A percentile compares a stretch with the other conserved stretches of the same genome.
Conservation (phyloP, 2,113 vertebrate genomes). For the Aldabrachelys gigantea region DNA sequence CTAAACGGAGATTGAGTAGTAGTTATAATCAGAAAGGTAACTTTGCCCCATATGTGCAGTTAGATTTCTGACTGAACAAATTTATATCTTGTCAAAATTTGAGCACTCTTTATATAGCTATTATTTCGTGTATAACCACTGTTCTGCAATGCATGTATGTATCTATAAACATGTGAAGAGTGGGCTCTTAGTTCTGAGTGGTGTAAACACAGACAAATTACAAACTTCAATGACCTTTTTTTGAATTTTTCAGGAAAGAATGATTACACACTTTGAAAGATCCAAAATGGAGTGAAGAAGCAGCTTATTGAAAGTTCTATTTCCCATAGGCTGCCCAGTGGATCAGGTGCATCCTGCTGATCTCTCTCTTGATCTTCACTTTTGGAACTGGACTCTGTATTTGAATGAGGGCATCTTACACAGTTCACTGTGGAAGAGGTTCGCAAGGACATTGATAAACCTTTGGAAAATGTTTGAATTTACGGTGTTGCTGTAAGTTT, state of each 20-base stretch:
- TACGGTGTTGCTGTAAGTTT: constrained; percentile 74
- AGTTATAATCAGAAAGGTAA: background rate
- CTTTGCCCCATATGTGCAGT: background rate
- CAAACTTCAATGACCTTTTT: background rate
- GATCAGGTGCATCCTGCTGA: constrained; percentile 70
- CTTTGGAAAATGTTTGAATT: constrained; percentile 70
- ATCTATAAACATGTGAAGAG: background rate
- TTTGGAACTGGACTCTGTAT: constrained; percentile 67
- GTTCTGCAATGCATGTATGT: background rate
- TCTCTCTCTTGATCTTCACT: constrained; percentile 68
- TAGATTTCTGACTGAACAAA: background rate
- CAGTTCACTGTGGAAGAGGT: constrained; percentile 61
- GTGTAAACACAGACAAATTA: background rate
- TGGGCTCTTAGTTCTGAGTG: background rate
- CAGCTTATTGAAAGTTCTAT: constrained; percentile 43
- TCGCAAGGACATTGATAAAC: constrained; percentile 69
- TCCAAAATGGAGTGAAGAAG: constrained; percentile 86
- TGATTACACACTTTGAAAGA: constrained; percentile 88
- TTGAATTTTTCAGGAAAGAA: constrained; percentile 80
- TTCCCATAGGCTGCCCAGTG: constrained; percentile 51
- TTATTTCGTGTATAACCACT: background rate
- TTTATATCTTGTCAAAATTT: background rate
- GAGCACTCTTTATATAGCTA: background rate
- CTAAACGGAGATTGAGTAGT: background rate
- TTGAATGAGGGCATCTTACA: constrained; percentile 46